Evolutionary conservation across 2,113 vertebrate genomes (phyloP).

Genomic region (Dryoscopus gambensis): DNA sequence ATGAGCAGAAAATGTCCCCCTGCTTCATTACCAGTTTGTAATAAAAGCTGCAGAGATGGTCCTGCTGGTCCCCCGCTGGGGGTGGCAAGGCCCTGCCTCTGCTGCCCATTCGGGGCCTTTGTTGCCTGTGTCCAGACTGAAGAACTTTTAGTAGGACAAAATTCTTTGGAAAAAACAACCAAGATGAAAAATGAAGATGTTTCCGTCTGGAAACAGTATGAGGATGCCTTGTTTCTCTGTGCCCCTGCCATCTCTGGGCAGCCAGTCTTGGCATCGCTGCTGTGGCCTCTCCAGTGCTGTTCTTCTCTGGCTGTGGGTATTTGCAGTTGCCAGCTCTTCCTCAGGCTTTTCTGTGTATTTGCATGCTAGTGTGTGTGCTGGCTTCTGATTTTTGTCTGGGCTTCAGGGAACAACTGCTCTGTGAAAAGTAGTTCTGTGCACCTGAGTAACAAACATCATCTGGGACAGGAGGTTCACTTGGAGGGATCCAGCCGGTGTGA

Average conservation of each 20-base stretch:
- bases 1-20: not conserved
- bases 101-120: fast-evolving
- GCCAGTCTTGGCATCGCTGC: not conserved
- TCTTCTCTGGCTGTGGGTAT: not conserved
- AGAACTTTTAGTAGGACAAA: not conserved
- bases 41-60: not conserved
- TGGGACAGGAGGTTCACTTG: not conserved
- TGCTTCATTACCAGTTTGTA: not conserved
- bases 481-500: not conserved
- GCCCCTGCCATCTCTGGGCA: not conserved
- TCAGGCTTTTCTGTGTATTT: not conserved
- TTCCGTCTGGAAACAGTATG: not conserved
- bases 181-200: not conserved
- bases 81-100: not conserved
- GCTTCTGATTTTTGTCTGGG: not conserved
- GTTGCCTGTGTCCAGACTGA: not conserved
- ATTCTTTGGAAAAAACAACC: not conserved
- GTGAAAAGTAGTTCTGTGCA: not conserved
- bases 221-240: fast-evolving
- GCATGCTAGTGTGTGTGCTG: not conserved
- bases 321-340: not conserved
- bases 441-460: not conserved
- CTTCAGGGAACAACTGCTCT: not conserved
- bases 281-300: not conserved
- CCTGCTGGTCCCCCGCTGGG: fast-evolving